Base-by-base conservation (phyloP, 2,888 invertebrate species). In the Sabatieria punctata region DNA sequence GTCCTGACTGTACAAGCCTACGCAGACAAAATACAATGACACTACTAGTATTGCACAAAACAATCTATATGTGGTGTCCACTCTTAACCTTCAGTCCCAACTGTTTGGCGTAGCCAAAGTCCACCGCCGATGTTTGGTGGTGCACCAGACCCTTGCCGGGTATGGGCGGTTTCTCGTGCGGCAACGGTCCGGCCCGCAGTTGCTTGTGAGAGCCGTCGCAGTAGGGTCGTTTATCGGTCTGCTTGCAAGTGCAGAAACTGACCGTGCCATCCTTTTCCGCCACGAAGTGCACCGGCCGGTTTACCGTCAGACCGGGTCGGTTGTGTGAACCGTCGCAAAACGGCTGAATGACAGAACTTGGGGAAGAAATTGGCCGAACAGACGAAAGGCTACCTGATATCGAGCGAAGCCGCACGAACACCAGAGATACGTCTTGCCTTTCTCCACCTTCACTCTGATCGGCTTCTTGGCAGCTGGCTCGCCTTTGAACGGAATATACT, bases 271-370 rank as follows among this genome's bases (percentile, higher is more conserved):
- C 79, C 70, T 88, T 80, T 43, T 78, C 77, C 1, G 91, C 86
- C 54, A 73, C 71, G 63, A 91, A 91, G 49, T 73, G 70, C 8
- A 89, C 70, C 0, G 95, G 95, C 50, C 77, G 78, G 40, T 78
- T 73, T 49, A 74, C 77, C 30, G 85, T 78, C 69, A 80, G 80
- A 2, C 82, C 71, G 55, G 75, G 78, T 21, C 76, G 64, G 64
- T 74, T 84, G 67, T 95, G 93, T 0, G 83, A 82, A 18, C 84
- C 84, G 71, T 97, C 95, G 68, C 95, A 97, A 38, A 95, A 72
- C 0, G 95, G 95, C 72, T 95, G 65, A 27, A 66, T 65, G 35
- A 57, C 41, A 48, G 47, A 51, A 47, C 39, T 41, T 43, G 43
- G 22, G 1, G 15, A 2, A 51, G 39, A 15, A 45, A 8, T 8